phyloP scores from a whole-genome alignment of 64 coral and sea anemone species.

The Cladopsammia gracilis region DNA sequence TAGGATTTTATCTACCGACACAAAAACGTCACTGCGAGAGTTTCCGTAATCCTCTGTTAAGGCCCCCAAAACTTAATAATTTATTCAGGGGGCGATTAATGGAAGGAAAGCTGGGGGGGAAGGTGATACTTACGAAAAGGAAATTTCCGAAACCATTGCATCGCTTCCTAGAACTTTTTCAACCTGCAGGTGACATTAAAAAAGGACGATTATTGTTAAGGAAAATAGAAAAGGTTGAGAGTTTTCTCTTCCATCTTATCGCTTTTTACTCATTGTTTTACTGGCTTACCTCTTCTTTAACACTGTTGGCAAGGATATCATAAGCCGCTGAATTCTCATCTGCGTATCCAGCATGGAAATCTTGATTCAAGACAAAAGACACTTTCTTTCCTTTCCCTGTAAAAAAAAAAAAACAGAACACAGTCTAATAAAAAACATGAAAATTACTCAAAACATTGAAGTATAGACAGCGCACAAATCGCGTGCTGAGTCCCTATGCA shows the following conservation, averaged over 20 bases:
- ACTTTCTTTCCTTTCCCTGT: slow-evolving; percentile 70
- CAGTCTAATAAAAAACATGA: not conserved
- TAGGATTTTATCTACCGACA: too few relatives aligned
- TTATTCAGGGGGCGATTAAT: too few relatives aligned
- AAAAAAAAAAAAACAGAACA: not conserved
- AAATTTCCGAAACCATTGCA: slow-evolving; percentile 29
- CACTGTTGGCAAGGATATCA: slow-evolving; percentile 73
- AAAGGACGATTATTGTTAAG: not conserved
- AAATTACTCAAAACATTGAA: not conserved
- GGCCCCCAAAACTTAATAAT: too few relatives aligned
- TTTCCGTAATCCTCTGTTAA: too few relatives aligned
- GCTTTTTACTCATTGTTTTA: not conserved
- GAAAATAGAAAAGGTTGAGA: too few relatives aligned
- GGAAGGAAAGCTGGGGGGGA: too few relatives aligned
- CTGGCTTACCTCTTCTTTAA: slow-evolving; percentile 57
- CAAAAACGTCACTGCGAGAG: too few relatives aligned
- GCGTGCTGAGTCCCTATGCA: too few relatives aligned
- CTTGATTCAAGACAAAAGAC: slow-evolving; percentile 67
- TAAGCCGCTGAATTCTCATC: slow-evolving; percentile 77
- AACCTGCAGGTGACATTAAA: not conserved
- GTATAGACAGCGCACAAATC: not conserved
- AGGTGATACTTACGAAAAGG: slow-evolving; percentile 21
- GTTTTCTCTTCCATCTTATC: not conserved
- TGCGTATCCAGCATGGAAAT: slow-evolving; percentile 71
- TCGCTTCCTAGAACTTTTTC: slow-evolving; percentile 28